Evolutionary conservation across 2,797 vertebrate species (phyloP).

Genomic region (Chaetophractus vellerosus): DNA sequence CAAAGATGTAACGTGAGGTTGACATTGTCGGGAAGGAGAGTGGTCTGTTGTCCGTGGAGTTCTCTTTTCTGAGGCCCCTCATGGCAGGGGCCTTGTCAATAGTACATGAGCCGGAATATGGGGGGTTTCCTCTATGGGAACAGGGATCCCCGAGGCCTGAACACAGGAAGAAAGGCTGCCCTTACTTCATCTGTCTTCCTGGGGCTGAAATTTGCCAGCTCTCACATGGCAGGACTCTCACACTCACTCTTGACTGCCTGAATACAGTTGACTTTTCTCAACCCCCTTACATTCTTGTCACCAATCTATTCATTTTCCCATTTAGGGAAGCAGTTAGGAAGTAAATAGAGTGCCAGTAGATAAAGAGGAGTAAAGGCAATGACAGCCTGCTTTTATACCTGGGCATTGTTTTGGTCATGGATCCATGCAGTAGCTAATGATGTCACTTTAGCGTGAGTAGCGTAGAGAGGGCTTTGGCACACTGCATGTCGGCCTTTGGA

Average conservation of each 20-base stretch:
- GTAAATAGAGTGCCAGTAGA: neutral
- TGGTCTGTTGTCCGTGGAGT: neutral
- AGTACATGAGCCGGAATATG: neutral
- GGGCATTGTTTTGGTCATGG: neutral
- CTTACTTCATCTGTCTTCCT: neutral
- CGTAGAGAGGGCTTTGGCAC: neutral
- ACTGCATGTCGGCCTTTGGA: neutral
- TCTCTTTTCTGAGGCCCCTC: neutral
- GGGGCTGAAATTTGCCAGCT: neutral
- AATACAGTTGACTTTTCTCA: neutral
- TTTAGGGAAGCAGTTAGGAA: slow-evolving; percentile 27
- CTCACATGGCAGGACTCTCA: rapidly evolving
- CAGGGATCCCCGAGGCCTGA: neutral
- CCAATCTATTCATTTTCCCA: neutral
- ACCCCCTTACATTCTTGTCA: neutral
- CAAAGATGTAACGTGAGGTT: neutral
- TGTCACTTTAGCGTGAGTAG: neutral
- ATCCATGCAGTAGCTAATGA: neutral
- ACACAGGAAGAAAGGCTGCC: neutral
- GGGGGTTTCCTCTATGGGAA: neutral
- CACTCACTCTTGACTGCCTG: neutral
- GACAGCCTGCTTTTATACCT: neutral
- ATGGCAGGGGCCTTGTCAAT: too few relatives aligned
- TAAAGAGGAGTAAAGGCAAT: neutral
- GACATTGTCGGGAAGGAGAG: neutral